Conservation (phyloP, 2,888 invertebrate species). For the Macaria notata region DNA sequence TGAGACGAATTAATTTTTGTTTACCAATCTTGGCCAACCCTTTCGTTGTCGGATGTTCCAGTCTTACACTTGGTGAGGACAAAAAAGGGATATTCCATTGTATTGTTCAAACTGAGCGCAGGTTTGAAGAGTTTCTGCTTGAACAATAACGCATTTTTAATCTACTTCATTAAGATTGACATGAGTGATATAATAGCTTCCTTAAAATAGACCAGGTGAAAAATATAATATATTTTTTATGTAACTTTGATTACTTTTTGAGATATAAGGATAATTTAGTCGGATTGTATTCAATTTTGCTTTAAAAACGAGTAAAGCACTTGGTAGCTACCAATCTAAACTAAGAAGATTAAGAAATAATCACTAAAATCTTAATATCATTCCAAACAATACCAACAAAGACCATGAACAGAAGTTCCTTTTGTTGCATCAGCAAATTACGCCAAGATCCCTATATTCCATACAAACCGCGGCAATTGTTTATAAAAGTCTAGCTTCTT, state of each 20-base stretch:
- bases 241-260: no score
- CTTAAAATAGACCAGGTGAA: constrained; percentile 22
- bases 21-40: constrained; percentile 65
- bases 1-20: constrained; percentile 64
- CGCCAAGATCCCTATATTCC: constrained; percentile 47
- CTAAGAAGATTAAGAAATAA: no score
- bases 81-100: constrained; percentile 73
- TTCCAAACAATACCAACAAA: constrained; percentile 37
- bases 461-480: constrained; percentile 68
- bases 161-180: constrained; percentile 80
- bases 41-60: constrained; percentile 67
- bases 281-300: no score
- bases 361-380: constrained; percentile 2
- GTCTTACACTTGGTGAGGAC: constrained; percentile 64
- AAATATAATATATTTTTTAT: not conserved
- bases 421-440: constrained; percentile 58
- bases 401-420: constrained; percentile 45
- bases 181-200: constrained; percentile 61
- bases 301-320: no score
- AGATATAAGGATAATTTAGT: no score
- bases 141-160: constrained; percentile 76
- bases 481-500: constrained; percentile 67
- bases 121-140: constrained; percentile 69
- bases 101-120: constrained; percentile 66
- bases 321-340: no score